Evolutionary conservation across 37 sponge, comb jelly and placozoan genomes (phyloP).

Genomic region (Eunapius fragilis): DNA sequence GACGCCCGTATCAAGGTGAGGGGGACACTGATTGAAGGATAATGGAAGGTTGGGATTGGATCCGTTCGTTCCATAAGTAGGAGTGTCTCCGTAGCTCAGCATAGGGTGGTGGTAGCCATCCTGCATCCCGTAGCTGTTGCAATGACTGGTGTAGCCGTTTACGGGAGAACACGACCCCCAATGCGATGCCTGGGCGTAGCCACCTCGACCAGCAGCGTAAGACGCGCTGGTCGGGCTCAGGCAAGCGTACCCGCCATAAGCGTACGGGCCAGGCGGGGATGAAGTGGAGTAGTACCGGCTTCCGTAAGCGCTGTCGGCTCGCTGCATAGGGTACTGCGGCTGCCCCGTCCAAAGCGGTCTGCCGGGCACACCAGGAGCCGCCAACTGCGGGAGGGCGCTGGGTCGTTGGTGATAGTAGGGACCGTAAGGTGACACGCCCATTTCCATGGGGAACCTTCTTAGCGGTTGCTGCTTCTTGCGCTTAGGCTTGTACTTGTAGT

Average conservation of each 20-base stretch:
- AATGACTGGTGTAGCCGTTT: neutral
- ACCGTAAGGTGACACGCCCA: conserved; percentile 17
- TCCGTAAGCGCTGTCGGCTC: neutral
- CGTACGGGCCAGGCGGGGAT: conserved; percentile 8
- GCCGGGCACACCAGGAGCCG: conserved; percentile 6
- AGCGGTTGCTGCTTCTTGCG: conserved; percentile 85
- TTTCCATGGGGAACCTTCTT: conserved; percentile 41
- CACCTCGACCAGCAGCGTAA: neutral
- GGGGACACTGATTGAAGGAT: neutral
- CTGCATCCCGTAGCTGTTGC: neutral
- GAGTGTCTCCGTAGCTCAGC: neutral
- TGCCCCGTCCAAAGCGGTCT: conserved; percentile 35
- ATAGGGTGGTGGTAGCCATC: neutral
- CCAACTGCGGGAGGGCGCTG: conserved; percentile 2
- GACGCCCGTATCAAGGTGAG: neutral
- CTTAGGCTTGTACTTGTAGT: conserved; percentile 99
- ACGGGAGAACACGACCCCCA: conserved; percentile 10
- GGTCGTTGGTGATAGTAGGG: conserved; percentile 27
- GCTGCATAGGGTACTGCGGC: conserved; percentile 20
- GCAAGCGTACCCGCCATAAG: conserved; percentile 28
- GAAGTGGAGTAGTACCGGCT: conserved; percentile 1
- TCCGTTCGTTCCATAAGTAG: neutral
- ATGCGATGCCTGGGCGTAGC: conserved; percentile 1
- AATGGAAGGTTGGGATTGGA: neutral
- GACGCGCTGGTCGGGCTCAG: conserved; percentile 5